Percentiles rank a stretch among this genome's conserved stretches.
Conservation (phyloP, 2,797 vertebrate genomes). For the Halcyon chelicuti region DNA sequence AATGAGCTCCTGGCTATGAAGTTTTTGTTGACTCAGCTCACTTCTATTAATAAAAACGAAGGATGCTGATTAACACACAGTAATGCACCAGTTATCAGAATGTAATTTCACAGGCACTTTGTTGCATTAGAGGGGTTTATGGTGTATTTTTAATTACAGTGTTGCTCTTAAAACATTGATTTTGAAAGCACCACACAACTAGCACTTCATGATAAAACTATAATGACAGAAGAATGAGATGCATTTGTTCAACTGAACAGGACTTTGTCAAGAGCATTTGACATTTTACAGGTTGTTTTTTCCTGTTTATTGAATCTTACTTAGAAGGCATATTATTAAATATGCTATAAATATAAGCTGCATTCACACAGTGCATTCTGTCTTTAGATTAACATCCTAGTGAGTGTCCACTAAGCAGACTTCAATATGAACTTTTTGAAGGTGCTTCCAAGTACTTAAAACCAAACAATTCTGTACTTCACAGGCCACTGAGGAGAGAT, state of each 20-base stretch:
- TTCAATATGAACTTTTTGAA: not conserved
- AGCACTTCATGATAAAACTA: not conserved
- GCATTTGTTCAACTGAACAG: not conserved
- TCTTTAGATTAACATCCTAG: not conserved
- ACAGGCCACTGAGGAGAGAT: not conserved
- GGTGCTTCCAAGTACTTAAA: not conserved
- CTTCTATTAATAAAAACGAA: slow-evolving; percentile 79
- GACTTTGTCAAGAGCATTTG: not conserved
- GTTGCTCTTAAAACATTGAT: not conserved
- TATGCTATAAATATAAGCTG: not conserved
- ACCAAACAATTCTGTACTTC: not conserved
- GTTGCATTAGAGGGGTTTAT: not conserved
- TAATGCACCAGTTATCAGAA: not conserved
- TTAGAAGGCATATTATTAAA: not conserved
- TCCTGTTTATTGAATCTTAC: not conserved
- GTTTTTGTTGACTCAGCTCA: slow-evolving; percentile 90
- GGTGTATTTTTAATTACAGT: not conserved
- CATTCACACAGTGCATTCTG: not conserved
- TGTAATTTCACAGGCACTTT: not conserved
- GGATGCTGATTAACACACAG: slow-evolving; percentile 38
- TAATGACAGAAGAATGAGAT: not conserved
- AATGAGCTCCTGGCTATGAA: slow-evolving; percentile 85
- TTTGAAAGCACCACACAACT: not conserved
- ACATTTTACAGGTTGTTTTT: not conserved
- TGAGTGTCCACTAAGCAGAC: not conserved